These are phyloP conservation scores for Lordiphosa andalusiaca DNA, from an alignment of 2,888 invertebrate genomes.

Conservation along the genomic window DNA sequence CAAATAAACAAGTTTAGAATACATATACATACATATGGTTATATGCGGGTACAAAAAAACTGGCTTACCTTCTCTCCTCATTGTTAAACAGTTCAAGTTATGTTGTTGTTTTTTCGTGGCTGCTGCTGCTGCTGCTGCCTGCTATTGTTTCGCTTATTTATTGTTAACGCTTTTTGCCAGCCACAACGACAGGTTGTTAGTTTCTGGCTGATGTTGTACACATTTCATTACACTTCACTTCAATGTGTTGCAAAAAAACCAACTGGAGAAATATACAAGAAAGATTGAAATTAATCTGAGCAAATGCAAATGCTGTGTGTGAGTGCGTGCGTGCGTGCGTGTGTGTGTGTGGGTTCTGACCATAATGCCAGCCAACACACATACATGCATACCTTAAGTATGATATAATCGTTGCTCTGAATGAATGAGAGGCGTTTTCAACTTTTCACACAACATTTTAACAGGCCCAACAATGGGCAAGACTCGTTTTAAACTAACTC, in stretches of 20 bases:
- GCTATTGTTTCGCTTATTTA: slow-evolving; percentile 67
- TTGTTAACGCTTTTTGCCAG: slow-evolving; percentile 71
- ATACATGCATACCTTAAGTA: slow-evolving; percentile 12
- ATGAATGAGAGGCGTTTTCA: slow-evolving; percentile 72
- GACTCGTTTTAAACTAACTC: slow-evolving; percentile 12
- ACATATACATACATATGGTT: slow-evolving; percentile 34
- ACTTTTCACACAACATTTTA: slow-evolving; percentile 60
- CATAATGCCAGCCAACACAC: slow-evolving; percentile 67
- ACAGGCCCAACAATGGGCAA: slow-evolving; percentile 31
- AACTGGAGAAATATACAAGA: slow-evolving; percentile 26
- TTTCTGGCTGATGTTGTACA: slow-evolving; percentile 43
- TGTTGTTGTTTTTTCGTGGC: slow-evolving; percentile 39
- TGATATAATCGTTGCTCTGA: slow-evolving; percentile 62
- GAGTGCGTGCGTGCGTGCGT: slow-evolving; percentile 12
- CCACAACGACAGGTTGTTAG: slow-evolving; percentile 72
- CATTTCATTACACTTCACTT: slow-evolving; percentile 65
- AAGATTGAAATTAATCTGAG: slow-evolving; percentile 14
- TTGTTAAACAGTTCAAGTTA: slow-evolving; percentile 63
- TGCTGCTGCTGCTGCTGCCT: slow-evolving; percentile 32
- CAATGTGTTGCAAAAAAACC: slow-evolving; percentile 32
- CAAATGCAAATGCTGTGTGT: slow-evolving; percentile 35
- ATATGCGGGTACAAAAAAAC: slow-evolving; percentile 47
- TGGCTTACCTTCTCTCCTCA: slow-evolving; percentile 74
- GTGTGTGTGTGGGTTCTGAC: slow-evolving; percentile 50
- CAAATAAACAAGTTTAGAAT: slow-evolving; percentile 31